phyloP scores from a whole-genome alignment of 2,113 vertebrate genomes.

The Natator depressus region DNA sequence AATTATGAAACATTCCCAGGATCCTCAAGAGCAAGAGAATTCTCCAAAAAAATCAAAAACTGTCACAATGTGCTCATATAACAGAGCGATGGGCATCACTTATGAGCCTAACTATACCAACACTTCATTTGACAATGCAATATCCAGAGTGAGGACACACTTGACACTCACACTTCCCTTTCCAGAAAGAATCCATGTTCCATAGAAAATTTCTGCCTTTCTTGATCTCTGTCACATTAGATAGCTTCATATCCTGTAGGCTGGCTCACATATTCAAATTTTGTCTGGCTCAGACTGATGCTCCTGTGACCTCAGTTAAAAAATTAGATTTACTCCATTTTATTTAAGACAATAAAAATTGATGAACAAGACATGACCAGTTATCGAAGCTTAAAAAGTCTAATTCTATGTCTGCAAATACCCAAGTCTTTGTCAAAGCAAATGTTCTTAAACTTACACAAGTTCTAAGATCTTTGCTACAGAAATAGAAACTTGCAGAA shows the following conservation, averaged over 20 bases:
- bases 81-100: not conserved
- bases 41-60: not conserved
- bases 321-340: conserved; percentile 10
- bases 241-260: not conserved
- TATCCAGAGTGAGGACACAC: not conserved
- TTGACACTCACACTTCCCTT: not conserved
- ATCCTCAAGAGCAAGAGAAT: not conserved
- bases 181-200: not conserved
- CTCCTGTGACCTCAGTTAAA: not conserved
- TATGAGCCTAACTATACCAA: not conserved
- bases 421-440: not conserved
- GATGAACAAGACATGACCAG: not conserved
- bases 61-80: not conserved
- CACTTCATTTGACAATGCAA: not conserved
- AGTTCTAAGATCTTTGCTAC: not conserved
- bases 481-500: not conserved
- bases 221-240: not conserved
- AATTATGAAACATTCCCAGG: not conserved
- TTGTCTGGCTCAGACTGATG: not conserved
- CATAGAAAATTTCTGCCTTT: not conserved
- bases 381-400: not conserved
- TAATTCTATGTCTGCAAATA: not conserved
- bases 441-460: not conserved
- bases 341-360: conserved; percentile 2
- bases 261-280: not conserved